Evolutionary conservation across 2,797 vertebrate genomes (phyloP).

Genomic region (Acanthopagrus latus): DNA sequence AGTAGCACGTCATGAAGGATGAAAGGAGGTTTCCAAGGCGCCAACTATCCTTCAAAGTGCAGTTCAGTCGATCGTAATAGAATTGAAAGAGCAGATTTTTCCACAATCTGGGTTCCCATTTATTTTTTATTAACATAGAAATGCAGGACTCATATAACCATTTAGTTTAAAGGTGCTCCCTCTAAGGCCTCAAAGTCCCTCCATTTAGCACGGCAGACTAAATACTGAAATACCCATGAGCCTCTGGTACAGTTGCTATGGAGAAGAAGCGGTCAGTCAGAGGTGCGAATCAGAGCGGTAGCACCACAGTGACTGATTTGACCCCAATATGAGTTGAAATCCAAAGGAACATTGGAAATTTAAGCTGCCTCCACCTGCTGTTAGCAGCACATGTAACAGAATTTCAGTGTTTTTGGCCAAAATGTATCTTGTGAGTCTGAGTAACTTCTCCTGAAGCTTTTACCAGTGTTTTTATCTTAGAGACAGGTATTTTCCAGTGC

Average conservation of each 20-base stretch:
- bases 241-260: too few relatives aligned
- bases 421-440: not conserved
- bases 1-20: not conserved
- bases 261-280: too few relatives aligned
- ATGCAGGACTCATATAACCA: too few relatives aligned
- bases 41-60: not conserved
- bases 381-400: not conserved
- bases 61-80: too few relatives aligned
- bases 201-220: too few relatives aligned
- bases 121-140: too few relatives aligned
- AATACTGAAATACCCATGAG: too few relatives aligned
- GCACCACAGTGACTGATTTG: not conserved
- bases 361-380: not conserved
- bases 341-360: not conserved
- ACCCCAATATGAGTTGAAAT: not conserved
- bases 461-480: not conserved
- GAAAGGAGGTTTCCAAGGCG: not conserved
- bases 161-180: too few relatives aligned
- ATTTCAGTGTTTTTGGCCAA: not conserved
- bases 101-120: not conserved
- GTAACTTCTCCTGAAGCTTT: not conserved
- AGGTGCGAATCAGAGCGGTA: too few relatives aligned
- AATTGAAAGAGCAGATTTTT: not conserved
- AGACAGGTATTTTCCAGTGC: too few relatives aligned
- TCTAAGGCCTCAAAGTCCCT: too few relatives aligned